Conservation (phyloP, 1,140 invertebrate species). For the Asbolus verrucosus region DNA sequence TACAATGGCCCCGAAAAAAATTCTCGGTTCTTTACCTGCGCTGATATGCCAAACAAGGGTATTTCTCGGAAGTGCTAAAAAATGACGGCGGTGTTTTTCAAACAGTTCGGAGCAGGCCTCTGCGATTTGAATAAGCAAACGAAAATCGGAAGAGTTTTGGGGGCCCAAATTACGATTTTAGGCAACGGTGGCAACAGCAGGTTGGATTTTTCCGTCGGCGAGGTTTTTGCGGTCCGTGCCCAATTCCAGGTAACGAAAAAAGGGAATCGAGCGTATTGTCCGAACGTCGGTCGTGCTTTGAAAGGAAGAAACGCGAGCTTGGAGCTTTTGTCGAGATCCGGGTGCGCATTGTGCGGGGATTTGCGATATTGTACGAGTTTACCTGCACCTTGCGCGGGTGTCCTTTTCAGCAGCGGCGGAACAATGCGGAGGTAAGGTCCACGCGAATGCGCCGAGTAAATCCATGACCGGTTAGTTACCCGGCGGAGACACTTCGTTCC, state of each 20-base stretch:
- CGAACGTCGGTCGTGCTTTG: too few species aligned
- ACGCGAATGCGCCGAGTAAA: neutral
- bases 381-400: conserved; percentile 19
- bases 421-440: conserved; percentile 2
- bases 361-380: conserved; percentile 6
- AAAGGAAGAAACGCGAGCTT: too few species aligned
- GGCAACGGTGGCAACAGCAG: too few species aligned
- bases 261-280: too few species aligned
- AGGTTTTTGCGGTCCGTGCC: too few species aligned
- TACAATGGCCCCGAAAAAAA: too few species aligned
- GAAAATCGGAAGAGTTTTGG: too few species aligned
- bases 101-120: neutral
- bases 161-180: too few species aligned
- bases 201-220: too few species aligned
- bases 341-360: neutral
- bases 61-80: conserved; percentile 5
- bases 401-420: neutral
- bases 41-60: neutral
- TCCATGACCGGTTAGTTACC: conserved; percentile 29
- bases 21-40: neutral
- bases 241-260: too few species aligned
- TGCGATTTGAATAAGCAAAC: neutral
- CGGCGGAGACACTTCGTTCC: neutral
- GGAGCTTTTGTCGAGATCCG: too few species aligned
- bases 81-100: neutral